These are phyloP conservation scores for Dolichallabes microphthalmus DNA, from an alignment of 2,113 vertebrate genomes.

Conservation along the genomic window DNA sequence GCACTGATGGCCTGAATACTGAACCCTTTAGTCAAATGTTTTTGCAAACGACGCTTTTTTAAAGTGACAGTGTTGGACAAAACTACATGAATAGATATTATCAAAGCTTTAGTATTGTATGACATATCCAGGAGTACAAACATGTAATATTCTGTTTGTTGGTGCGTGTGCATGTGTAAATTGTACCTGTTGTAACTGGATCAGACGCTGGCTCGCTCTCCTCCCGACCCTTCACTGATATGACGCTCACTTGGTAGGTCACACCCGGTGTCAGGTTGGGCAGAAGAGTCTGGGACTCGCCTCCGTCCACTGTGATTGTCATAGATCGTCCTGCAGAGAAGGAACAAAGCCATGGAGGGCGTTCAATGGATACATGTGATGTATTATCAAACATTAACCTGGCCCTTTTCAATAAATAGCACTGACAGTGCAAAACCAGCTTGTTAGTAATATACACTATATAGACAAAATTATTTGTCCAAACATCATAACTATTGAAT, in stretches of 20 bases:
- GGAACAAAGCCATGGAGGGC: neutral
- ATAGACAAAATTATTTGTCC: no score
- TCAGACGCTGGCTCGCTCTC: constrained; percentile 88
- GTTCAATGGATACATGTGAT: neutral
- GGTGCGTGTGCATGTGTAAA: neutral
- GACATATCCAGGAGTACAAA: neutral
- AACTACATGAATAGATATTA: no score
- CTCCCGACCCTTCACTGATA: constrained; percentile 83
- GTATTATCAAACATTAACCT: no score
- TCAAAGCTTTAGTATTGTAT: no score
- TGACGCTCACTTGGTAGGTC: constrained; percentile 82
- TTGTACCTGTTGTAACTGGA: constrained; percentile 83
- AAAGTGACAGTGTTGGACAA: no score
- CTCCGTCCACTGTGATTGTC: constrained; percentile 77
- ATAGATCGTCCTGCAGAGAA: constrained; percentile 75
- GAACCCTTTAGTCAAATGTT: no score
- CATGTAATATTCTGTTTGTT: neutral
- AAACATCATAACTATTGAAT: no score
- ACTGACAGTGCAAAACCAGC: no score
- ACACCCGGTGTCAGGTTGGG: constrained; percentile 82
- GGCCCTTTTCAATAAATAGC: no score
- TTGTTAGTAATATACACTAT: no score
- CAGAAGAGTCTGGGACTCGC: constrained; percentile 75
- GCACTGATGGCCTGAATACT: no score
- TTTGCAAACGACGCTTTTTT: no score